Evolutionary conservation across 2,888 invertebrate species (phyloP), one percentile per base, ranked within the genome.

Genomic region (Amphipyra tragopoginis): DNA sequence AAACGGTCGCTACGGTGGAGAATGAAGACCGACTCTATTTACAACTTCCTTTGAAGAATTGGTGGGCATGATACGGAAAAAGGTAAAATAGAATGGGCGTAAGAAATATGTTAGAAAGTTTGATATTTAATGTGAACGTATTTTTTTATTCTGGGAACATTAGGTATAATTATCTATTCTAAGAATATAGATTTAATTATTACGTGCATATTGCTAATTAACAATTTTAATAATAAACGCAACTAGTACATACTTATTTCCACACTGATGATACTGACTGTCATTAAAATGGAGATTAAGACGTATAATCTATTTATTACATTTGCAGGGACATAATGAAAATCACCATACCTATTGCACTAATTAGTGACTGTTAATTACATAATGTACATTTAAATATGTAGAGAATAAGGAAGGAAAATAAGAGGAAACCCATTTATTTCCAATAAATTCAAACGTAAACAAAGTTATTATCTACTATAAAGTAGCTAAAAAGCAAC

Each of bases 21-120:
- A 65, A 52, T 70, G 78, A 71, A 75, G 72, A 63, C 79, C 65
- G 75, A 72, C 72, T 84, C 82, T 86, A 89, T 91, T 90, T 86
- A 88, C 86, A 86, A 88, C 85, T 89, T 89, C 87, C 86, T 84
- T 81, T 79, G 75, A 76, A 75, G 75, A 84, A 83, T 79, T 69
- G 62, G 75, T 67, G 71, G 72, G 71, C 67, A 68, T 72, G 65
- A 65, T 76, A 79, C 72, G 72, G 72, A 70, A 75, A 82, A 80
- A 59, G 63, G 29, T 59, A 40, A 42, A 61, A 57, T 57, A 50
- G 9, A 56, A 64, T 56, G 5, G n/a, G 42, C 29, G 26, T 43
- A 34, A 60, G 9, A 45, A 43, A 7, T 51, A 49, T 63, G 15
- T 15, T 43, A 21, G 26, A 69, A 14, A 42, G 40, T 56, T 42